Base-by-base conservation (phyloP, 2,888 invertebrate genomes). In the Epsilonema sp. region DNA sequence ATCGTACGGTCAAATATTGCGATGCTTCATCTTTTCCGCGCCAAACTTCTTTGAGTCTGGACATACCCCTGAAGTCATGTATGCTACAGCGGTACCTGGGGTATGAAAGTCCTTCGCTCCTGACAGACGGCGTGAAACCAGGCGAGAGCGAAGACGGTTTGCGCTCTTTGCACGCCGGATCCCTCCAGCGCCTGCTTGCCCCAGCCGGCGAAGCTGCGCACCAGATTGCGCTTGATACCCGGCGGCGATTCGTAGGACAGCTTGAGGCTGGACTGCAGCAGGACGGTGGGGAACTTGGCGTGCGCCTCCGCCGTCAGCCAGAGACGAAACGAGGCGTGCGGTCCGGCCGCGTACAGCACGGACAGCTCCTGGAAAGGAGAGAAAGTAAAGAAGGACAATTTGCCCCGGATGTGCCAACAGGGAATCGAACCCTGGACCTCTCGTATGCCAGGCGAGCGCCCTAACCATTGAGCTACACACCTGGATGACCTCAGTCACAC, bases 251-350 rank as follows among this genome's bases (percentile, higher is more conserved):
- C 63, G 44, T 58, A 62, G 2, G 59, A 55, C 43, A 60, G 51
- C 51, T 62, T 84, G 23, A 83, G 72, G 61, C 82, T 82, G 45
- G 76, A 76, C 61, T 80, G 78, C 5, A 82, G 74, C 36, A 86
- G 71, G 16, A 78, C 74, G 3, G 78, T 73, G 13, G 82, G 80
- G 58, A 87, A 80, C 37, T 74, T 73, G 1, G 75, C 74, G 52
- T 82, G 80, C 1, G 80, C 77, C 66, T 90, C 87, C 1, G 83
- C 78, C 5, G 86, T 78, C 49, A 90, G 70, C 87, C 87, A 89
- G 36, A 90, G 68, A 24, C 78, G 71, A 65, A 82, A n/a, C n/a
- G n/a, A n/a, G n/a, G n/a, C n/a, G n/a, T n/a, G n/a, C n/a, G n/a
- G n/a, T n/a, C n/a, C n/a, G n/a, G n/a, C n/a, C n/a, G n/a, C n/a